Conservation (phyloP, 2,888 invertebrate genomes). For the Cryptocephalus moraei region DNA sequence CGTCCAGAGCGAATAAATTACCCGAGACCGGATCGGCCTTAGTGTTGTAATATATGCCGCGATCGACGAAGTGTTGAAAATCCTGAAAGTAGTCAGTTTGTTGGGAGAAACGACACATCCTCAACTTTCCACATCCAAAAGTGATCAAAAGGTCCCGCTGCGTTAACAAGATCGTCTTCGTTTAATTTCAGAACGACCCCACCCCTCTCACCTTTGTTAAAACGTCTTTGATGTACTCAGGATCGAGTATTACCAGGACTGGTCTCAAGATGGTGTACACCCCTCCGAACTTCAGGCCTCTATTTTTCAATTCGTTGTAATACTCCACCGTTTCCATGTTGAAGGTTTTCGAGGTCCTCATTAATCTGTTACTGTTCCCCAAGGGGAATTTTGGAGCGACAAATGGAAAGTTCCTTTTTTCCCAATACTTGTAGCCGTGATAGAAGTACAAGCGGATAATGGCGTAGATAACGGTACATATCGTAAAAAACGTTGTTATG, state of each 20-base stretch:
- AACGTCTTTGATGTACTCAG: conserved; percentile 19
- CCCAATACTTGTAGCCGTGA: conserved; percentile 20
- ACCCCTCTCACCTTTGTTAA: conserved; percentile 15
- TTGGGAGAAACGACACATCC: too few species aligned
- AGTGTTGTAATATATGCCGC: not conserved
- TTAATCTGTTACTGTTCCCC: conserved; percentile 17
- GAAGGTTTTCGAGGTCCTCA: conserved; percentile 6
- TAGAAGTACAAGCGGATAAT: too few species aligned
- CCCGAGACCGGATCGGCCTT: conserved; percentile 1
- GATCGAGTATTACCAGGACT: conserved; percentile 17
- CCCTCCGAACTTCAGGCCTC: conserved; percentile 11
- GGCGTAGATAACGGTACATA: not conserved
- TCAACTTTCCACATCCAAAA: too few species aligned
- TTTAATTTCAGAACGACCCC: not conserved
- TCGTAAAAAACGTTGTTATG: not conserved
- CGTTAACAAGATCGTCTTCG: not conserved
- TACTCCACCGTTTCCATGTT: conserved; percentile 7
- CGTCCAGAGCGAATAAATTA: not conserved
- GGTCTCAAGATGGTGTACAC: conserved; percentile 12
- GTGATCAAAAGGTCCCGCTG: too few species aligned
- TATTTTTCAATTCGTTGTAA: conserved; percentile 12
- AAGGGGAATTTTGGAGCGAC: conserved; percentile 21
- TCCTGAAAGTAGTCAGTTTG: too few species aligned
- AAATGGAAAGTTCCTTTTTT: conserved; percentile 16
- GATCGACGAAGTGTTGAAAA: not conserved